Evolutionary conservation across 2,797 vertebrate species (phyloP), one percentile per base, ranked within the genome.

Genomic region (Platyrinchus mystaceus): DNA sequence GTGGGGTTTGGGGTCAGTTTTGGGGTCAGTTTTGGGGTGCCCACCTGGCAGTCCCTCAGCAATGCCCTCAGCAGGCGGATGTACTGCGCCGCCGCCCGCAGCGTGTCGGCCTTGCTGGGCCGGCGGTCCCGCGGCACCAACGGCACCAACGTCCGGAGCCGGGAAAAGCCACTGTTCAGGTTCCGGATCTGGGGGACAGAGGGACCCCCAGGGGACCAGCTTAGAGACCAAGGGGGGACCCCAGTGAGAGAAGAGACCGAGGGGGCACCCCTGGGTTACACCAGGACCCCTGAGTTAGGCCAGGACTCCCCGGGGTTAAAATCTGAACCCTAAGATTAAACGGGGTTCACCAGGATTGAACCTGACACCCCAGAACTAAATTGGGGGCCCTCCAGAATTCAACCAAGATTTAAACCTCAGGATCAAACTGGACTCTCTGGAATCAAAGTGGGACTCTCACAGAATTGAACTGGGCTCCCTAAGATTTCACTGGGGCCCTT

Each of bases 131-230:
- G 86, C 10, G 78, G 86, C 86, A 89, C 22, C 70, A 82, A 78
- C 10, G 86, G 86, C 47, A 89, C 78, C 86, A 89, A 43, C 0
- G 19, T 0, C 18, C 86, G 86, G 18, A 89, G 86, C 78, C 8
- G 78, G 0, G 86, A 75, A 49, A 89, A 89, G 1, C 41, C 70
- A 0, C 27, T 21, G 78, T 82, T 89, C 32, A 89, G 55, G 14
- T 89, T 89, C 55, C 86, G 63, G 70, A 82, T 82, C 86, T 89
- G 78, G 1, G 1, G 27, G 41, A 60, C 47, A 60, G 26, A 1
- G 36, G 14, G 18, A 99, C 23, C 30, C 19, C 47, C 24, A 27
- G 47, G 47, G 26, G 26, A 27, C 14, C 47, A 27, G 47, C 27
- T 52, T 23, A 41, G 30, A n/a, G 43, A 47, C 43, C 24, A 1